Evolutionary conservation across 64 coral and sea anemone species (phyloP), one percentile per base, ranked within the genome.

Genomic region (Montipora foliosa): DNA sequence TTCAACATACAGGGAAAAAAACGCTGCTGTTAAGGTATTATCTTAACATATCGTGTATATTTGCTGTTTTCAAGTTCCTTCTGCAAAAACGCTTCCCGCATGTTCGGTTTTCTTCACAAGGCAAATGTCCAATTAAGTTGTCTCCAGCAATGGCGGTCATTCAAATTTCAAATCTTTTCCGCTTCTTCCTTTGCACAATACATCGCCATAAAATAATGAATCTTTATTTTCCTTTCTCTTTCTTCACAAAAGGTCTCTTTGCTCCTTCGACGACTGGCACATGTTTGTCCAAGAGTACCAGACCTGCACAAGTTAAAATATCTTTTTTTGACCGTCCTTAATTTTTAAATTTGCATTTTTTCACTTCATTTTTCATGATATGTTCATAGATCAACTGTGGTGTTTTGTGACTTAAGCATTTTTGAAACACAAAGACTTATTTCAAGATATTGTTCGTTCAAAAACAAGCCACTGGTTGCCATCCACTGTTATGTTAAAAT

Each of bases 191-290:
- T 50, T 16, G 3, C 62, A 86, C 21, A 51, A 86, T 64, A 86
- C 29, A 86, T 86, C 64, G 71, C 51, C 64, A 12, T 47, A 50
- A 86, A 49, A 50, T 61, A 86, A 71, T 49, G 82, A 72, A 13
- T 49, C 82, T 86, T 86, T 86, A 44, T 67, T 1, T 71, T 48
- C 11, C 19, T 47, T 86, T 86, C 66, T 86, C 19, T 71, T 20
- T 46, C 46, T 86, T 86, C 6, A 86, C 20, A 49, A 86, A 37
- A 86, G 46, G 44, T 51, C 67, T 44, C 59, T 84, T 82, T 47
- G 37, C 37, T 37, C 59, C 17, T 47, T 49, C 17, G 66, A 45
- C 82, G 82, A 71, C 44, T 16, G 61, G 24, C 82, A 86, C 82
- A 86, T 86, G 82, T 86, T 72, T 3, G 3, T 3, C 6, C 24